Percentiles rank a stretch among this genome's conserved stretches.
Evolutionary conservation across 2,888 invertebrate species (phyloP).

Genomic region (Timema cristinae): DNA sequence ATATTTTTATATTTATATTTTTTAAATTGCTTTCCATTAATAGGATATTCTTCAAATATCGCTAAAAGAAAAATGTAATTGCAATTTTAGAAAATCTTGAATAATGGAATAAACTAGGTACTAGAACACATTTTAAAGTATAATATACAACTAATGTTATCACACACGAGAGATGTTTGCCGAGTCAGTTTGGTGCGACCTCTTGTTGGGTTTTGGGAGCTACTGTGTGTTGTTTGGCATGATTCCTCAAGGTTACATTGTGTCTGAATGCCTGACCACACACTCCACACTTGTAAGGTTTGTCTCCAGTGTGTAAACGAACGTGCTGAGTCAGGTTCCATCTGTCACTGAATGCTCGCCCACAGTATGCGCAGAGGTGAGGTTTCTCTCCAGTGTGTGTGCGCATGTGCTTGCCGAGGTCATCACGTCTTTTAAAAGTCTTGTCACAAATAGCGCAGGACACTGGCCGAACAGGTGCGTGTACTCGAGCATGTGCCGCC

Average conservation of each 20-base stretch:
- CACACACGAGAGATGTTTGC: too few relatives aligned
- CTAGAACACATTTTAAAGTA: too few relatives aligned
- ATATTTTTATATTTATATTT: too few relatives aligned
- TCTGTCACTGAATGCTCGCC: constrained; percentile 17
- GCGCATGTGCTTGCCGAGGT: constrained; percentile 17
- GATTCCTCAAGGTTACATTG: constrained; percentile 22
- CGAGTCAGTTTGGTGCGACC: too few relatives aligned
- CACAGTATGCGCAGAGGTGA: constrained; percentile 16
- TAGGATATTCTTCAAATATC: too few relatives aligned
- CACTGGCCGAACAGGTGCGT: constrained; percentile 17
- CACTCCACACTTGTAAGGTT: constrained; percentile 19
- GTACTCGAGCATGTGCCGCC: constrained; percentile 18
- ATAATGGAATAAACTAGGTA: too few relatives aligned
- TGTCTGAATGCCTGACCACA: constrained; percentile 20
- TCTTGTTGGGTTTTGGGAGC: too few relatives aligned
- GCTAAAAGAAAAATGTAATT: too few relatives aligned
- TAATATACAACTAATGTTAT: too few relatives aligned
- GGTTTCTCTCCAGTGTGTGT: constrained; percentile 23
- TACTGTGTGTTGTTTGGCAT: constrained; percentile 3
- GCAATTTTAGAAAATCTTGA: too few relatives aligned
- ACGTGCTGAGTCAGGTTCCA: constrained; percentile 24
- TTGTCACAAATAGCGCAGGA: constrained; percentile 16
- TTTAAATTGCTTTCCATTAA: too few relatives aligned
- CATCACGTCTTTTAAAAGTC: constrained; percentile 21
- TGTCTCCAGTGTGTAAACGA: constrained; percentile 21